phyloP scores from a whole-genome alignment of 1,140 invertebrate species.

The Centruroides vittatus region DNA sequence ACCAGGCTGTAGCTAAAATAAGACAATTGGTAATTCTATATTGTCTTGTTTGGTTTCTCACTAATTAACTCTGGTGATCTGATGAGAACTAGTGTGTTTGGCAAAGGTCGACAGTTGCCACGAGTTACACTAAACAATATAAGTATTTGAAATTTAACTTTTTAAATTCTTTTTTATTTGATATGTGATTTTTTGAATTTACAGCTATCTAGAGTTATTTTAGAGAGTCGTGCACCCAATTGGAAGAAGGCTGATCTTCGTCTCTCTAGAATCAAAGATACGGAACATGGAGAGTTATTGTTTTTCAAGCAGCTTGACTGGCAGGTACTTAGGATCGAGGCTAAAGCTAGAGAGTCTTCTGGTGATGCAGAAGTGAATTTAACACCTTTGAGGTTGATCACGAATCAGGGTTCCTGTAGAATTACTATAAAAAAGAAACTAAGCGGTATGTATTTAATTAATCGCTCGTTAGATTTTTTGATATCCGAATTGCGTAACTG shows the following conservation, averaged over 20 bases:
- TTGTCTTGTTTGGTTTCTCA: no score
- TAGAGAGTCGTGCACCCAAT: slow-evolving; percentile 82
- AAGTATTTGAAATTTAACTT: no score
- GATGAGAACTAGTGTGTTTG: no score
- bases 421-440: slow-evolving; percentile 93
- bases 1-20: no score
- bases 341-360: slow-evolving; percentile 31
- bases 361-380: slow-evolving; percentile 27
- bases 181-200: slow-evolving; percentile 1
- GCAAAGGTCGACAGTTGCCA: no score
- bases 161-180: no score
- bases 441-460: slow-evolving; percentile 42
- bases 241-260: slow-evolving; percentile 78
- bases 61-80: no score
- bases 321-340: slow-evolving; percentile 91
- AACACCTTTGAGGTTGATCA: slow-evolving; percentile 80
- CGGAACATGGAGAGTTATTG: slow-evolving; percentile 68
- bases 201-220: slow-evolving; percentile 75
- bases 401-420: slow-evolving; percentile 86
- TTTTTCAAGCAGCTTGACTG: slow-evolving; percentile 97
- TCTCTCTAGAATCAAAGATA: slow-evolving; percentile 79
- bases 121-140: no score
- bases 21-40: no score
- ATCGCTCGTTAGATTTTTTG: not conserved
- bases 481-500: slow-evolving; percentile 7